phyloP scores from a whole-genome alignment of 2,113 vertebrate species.

The Aplodontia rufa region DNA sequence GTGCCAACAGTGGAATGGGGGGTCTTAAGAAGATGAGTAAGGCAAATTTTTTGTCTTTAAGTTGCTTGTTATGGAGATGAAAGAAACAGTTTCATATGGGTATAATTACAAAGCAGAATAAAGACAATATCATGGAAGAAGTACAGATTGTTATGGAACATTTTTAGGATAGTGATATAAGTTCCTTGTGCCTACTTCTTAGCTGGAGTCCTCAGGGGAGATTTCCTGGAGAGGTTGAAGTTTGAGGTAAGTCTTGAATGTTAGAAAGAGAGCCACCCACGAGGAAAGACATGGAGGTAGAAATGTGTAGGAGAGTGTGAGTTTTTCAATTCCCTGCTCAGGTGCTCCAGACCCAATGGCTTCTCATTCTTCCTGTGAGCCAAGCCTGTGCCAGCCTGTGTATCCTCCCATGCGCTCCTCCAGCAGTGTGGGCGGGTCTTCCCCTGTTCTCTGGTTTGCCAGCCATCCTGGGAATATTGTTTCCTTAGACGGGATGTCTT shows the following conservation, averaged over 20 bases:
- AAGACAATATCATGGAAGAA: background rate
- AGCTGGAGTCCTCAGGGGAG: background rate
- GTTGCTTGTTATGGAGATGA: background rate
- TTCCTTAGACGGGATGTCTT: background rate
- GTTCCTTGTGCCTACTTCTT: background rate
- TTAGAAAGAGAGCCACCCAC: background rate
- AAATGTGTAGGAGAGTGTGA: fast-evolving
- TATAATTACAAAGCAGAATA: background rate
- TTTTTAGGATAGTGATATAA: background rate
- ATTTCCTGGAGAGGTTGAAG: background rate
- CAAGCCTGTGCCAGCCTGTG: background rate
- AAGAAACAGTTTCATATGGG: background rate
- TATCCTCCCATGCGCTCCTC: fast-evolving
- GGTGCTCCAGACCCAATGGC: background rate
- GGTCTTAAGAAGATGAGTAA: background rate
- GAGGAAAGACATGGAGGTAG: background rate
- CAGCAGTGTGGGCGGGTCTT: background rate
- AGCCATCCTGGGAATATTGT: background rate
- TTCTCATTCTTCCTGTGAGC: background rate
- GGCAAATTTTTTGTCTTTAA: background rate
- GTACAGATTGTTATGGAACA: background rate
- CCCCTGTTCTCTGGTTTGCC: background rate
- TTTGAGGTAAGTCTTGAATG: background rate
- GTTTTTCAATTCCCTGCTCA: background rate
- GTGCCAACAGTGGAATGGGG: background rate